Conservation (phyloP, 2,113 vertebrate genomes). For the Amazona vittata region DNA sequence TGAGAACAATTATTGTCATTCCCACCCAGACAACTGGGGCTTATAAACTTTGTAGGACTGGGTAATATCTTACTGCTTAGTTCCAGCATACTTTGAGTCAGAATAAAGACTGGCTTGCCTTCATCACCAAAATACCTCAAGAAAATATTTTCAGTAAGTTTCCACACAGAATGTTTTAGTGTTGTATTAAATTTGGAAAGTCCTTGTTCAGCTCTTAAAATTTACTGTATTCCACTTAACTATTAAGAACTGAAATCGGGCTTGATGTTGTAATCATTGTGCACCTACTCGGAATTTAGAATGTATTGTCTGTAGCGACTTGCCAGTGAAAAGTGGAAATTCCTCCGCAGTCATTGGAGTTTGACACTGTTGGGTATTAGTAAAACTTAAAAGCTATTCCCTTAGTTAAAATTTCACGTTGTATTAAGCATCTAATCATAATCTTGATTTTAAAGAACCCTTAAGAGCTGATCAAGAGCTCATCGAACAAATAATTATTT, state of each 20-base stretch:
- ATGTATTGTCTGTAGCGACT: not conserved
- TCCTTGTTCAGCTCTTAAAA: not conserved
- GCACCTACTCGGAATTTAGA: not conserved
- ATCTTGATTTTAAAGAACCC: not conserved
- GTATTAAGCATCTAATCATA: not conserved
- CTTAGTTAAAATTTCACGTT: not conserved
- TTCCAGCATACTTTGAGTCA: not conserved
- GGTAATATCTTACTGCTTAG: not conserved
- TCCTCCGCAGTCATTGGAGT: not conserved
- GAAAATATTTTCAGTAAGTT: not conserved
- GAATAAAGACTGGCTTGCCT: not conserved
- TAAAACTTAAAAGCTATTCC: not conserved
- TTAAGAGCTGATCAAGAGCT: not conserved
- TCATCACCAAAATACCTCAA: not conserved
- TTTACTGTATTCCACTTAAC: not conserved
- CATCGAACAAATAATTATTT: not conserved
- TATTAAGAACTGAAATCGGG: not conserved
- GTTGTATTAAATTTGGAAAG: not conserved
- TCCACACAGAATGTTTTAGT: not conserved
- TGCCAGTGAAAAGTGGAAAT: not conserved
- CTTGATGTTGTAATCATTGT: not conserved
- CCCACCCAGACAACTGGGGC: not conserved
- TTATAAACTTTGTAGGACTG: not conserved
- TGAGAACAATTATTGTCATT: not conserved
- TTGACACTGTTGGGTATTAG: not conserved